Evolutionary conservation across 1,140 invertebrate genomes (phyloP).

Genomic region (Drosophila busckii): DNA sequence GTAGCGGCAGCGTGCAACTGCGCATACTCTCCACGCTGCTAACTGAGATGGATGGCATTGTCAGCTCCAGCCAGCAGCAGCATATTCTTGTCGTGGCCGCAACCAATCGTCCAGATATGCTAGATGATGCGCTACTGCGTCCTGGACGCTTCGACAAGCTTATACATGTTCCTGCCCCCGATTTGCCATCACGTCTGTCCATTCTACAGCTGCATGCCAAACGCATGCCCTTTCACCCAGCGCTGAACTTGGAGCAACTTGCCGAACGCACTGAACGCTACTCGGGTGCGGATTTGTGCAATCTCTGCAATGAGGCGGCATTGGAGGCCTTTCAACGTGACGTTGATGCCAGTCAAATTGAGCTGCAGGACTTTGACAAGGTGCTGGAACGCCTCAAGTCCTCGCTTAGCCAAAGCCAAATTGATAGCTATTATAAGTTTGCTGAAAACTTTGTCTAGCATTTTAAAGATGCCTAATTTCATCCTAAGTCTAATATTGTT

Average conservation of each 20-base stretch:
- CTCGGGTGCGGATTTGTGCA: conserved; percentile 89
- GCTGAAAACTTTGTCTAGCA: conserved; percentile 39
- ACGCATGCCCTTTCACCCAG: conserved; percentile 82
- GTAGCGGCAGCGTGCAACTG: conserved; percentile 80
- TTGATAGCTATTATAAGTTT: conserved; percentile 78
- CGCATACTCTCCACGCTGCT: conserved; percentile 84
- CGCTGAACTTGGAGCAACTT: conserved; percentile 82
- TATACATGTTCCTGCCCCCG: conserved; percentile 87
- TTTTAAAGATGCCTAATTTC: too few relatives aligned
- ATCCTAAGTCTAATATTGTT: too few relatives aligned
- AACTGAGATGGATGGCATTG: conserved; percentile 86
- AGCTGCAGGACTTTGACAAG: conserved; percentile 80
- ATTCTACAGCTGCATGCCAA: conserved; percentile 82
- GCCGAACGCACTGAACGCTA: conserved; percentile 83
- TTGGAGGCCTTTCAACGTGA: conserved; percentile 82
- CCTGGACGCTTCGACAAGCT: conserved; percentile 88
- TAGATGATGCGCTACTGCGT: conserved; percentile 87
- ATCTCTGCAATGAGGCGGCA: conserved; percentile 86
- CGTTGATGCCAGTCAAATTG: conserved; percentile 79
- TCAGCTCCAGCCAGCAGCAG: conserved; percentile 27
- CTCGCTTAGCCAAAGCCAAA: conserved; percentile 79
- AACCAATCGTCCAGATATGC: conserved; percentile 88
- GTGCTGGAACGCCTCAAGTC: conserved; percentile 81
- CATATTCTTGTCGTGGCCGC: conserved; percentile 86
- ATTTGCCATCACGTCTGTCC: conserved; percentile 81